Evolutionary conservation across 2,113 vertebrate species (phyloP).

Genomic region (Coracopsis vasa): DNA sequence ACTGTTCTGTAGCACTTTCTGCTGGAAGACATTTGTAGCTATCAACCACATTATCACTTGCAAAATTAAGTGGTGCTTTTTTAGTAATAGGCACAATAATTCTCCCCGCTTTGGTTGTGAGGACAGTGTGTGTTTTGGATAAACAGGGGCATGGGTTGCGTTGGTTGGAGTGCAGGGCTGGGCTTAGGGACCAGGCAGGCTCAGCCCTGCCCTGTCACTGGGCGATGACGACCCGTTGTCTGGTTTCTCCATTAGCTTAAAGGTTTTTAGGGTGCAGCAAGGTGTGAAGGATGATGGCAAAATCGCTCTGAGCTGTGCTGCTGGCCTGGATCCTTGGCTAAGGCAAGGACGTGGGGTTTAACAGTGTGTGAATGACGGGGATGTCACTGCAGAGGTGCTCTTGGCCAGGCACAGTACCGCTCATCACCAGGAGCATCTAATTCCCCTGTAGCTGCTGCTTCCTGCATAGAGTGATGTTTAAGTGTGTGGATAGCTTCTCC

Average conservation of each 20-base stretch:
- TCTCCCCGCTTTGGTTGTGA: neutral
- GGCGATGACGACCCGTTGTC: rapidly evolving
- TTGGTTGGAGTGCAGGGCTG: neutral
- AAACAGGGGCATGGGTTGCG: rapidly evolving
- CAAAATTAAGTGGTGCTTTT: neutral
- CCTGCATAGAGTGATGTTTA: neutral
- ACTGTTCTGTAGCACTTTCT: neutral
- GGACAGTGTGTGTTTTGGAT: rapidly evolving
- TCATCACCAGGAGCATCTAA: rapidly evolving
- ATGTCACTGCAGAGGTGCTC: neutral
- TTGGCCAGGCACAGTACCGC: rapidly evolving
- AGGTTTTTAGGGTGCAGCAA: neutral
- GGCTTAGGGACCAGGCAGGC: neutral
- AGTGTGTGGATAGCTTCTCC: neutral
- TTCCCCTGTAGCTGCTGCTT: neutral
- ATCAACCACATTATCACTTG: rapidly evolving
- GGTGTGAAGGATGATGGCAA: neutral
- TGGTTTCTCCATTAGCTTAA: neutral
- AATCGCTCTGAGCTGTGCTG: rapidly evolving
- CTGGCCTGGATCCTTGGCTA: neutral
- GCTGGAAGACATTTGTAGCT: neutral
- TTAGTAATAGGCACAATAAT: neutral
- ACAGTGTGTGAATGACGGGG: neutral
- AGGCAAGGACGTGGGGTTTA: neutral
- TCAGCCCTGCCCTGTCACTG: neutral